Evolutionary conservation across 2,888 invertebrate genomes (phyloP).

Genomic region (Parascotia fuliginaria): DNA sequence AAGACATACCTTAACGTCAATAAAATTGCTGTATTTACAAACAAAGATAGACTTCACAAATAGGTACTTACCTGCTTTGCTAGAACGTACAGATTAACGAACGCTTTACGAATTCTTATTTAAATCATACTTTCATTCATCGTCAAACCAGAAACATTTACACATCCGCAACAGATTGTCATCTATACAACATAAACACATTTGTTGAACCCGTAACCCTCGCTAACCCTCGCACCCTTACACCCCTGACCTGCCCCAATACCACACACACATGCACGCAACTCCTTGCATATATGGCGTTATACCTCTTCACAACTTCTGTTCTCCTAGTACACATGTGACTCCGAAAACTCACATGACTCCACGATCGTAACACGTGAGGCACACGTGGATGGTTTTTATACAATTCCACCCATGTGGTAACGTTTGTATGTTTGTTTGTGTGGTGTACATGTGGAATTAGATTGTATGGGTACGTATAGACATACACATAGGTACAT

Average conservation of each 20-base stretch:
- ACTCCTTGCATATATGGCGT: conserved; percentile 55
- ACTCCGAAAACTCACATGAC: conserved; percentile 79
- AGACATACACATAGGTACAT: conserved; percentile 7
- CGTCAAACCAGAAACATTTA: neutral
- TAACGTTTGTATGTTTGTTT: conserved; percentile 35
- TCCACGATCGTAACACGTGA: conserved; percentile 61
- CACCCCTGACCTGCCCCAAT: conserved; percentile 44
- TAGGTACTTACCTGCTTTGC: no score
- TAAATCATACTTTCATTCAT: neutral
- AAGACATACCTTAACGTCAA: no score
- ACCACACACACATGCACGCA: conserved; percentile 45
- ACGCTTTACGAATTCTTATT: no score
- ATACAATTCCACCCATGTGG: conserved; percentile 36
- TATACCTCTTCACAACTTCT: conserved; percentile 53
- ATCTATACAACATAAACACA: neutral
- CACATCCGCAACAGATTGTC: neutral
- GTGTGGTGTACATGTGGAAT: conserved; percentile 33
- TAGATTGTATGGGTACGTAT: conserved; percentile 35
- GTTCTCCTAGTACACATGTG: conserved; percentile 79
- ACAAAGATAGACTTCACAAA: no score
- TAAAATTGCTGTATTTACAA: no score
- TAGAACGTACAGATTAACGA: no score
- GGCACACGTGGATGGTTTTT: conserved; percentile 40
- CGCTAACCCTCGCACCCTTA: conserved; percentile 17
- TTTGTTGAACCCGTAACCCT: conserved; percentile 6